Evolutionary conservation across 2,888 invertebrate genomes (phyloP), one percentile per base, ranked within the genome.

Genomic region (Cyrtodaria siliqua): DNA sequence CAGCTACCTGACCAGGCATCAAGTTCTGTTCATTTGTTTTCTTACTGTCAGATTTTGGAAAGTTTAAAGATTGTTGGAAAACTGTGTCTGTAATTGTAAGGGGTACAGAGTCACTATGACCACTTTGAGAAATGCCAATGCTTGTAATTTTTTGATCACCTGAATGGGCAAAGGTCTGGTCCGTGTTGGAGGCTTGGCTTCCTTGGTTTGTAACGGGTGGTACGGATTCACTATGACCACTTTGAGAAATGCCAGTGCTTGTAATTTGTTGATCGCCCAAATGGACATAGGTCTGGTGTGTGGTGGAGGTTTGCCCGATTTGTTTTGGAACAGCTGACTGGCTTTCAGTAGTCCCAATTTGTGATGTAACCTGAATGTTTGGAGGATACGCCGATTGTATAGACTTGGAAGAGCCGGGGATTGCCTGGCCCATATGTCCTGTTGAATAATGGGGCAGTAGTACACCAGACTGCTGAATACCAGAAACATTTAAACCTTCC

Each of bases 201-300:
- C 72, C 72, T 24, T 38, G 20, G 1, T 42, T 47, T 26, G 20
- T 6, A 26, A 26, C 14, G 4, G 52, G 23, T 44, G 44, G 6
- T 6, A 16, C 16, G 8, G 20, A 9, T 20, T 44, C 44, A 44
- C 44, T 44, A 18, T 67, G 61, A 16, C 73, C 73, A 68, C 63
- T 66, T 64, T 62, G 57, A 16, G 77, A 50, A 18, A 69, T 57
- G 50, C 50, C 57, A 50, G 73, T 61, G 55, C 77, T 80, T 57
- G 69, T 57, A 57, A 80, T 66, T 72, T 76, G 79, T 61, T 76
- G 71, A 29, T 57, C 53, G n/a, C 64, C 62, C 66, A 74, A 69
- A 60, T 80, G 80, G 42, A 80, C 77, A 69, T 71, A 75, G 12
- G 78, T 74, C 53, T 81, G 77, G 50, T 67, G 64, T 40, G 81